phyloP scores from a whole-genome alignment of 2,797 vertebrate species.

The Leucoraja ocellata region DNA sequence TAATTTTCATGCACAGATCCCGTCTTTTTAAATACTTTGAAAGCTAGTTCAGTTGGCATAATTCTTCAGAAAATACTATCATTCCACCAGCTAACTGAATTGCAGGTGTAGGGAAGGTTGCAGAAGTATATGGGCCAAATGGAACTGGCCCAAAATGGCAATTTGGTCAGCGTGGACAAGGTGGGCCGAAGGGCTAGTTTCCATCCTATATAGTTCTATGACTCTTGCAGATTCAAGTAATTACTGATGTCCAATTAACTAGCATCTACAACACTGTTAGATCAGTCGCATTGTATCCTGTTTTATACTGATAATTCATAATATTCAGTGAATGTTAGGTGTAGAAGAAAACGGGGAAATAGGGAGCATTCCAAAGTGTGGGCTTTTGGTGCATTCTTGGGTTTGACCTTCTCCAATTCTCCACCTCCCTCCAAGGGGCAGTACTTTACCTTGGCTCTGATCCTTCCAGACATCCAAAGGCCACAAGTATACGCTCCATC shows the following conservation, averaged over 20 bases:
- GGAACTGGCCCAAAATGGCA: no score
- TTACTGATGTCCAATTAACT: no score
- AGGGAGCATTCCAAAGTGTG: not conserved
- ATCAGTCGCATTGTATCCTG: no score
- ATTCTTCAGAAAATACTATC: not conserved
- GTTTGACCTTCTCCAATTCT: not conserved
- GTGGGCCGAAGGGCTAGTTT: no score
- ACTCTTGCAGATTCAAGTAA: no score
- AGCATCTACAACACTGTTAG: no score
- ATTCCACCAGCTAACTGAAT: not conserved
- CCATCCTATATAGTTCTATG: no score
- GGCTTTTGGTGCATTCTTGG: not conserved
- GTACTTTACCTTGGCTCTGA: not conserved
- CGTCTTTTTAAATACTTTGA: not conserved
- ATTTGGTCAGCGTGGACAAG: no score
- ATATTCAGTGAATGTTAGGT: not conserved
- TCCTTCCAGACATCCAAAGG: not conserved
- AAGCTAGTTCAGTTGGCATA: not conserved
- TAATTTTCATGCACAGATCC: not conserved
- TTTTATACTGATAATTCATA: no score
- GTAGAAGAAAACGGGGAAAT: not conserved
- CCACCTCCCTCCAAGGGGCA: not conserved
- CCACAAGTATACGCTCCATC: not conserved
- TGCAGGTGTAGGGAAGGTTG: no score
- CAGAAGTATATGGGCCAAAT: no score